A percentile compares a stretch with the other conserved stretches of the same genome.
Evolutionary conservation across 2,888 invertebrate genomes (phyloP).

Genomic region (Heliconius erato): DNA sequence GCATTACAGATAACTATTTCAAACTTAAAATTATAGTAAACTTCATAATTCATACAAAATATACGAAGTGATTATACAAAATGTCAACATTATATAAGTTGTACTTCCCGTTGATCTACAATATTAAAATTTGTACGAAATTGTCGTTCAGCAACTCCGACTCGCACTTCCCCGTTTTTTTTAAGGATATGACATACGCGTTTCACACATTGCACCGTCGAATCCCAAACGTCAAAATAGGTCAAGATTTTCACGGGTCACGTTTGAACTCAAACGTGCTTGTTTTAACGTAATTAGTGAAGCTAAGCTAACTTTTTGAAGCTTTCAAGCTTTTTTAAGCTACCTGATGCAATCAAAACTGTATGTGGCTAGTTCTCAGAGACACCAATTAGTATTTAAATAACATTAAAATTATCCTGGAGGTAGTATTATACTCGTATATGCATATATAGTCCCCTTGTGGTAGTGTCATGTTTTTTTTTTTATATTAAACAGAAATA

Average conservation of each 20-base stretch:
- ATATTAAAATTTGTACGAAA: too few relatives aligned
- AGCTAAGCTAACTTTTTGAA: slow-evolving; percentile 64
- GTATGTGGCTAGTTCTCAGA: neutral
- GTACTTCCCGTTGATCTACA: too few relatives aligned
- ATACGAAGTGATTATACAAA: too few relatives aligned
- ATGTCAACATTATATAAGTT: too few relatives aligned
- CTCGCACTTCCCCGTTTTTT: too few relatives aligned
- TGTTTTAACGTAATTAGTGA: slow-evolving; percentile 81
- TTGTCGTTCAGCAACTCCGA: too few relatives aligned
- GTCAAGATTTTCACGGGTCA: slow-evolving; percentile 48
- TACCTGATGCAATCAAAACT: neutral
- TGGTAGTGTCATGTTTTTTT: neutral
- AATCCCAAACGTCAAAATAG: slow-evolving; percentile 31
- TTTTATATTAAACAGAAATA: too few relatives aligned
- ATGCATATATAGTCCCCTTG: neutral
- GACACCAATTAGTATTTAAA: neutral
- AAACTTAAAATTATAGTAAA: too few relatives aligned
- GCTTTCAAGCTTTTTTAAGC: slow-evolving; percentile 50
- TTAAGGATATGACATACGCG: too few relatives aligned
- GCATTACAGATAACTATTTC: too few relatives aligned
- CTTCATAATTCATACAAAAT: too few relatives aligned
- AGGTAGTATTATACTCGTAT: neutral
- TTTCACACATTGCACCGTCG: neutral
- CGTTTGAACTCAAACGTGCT: slow-evolving; percentile 58
- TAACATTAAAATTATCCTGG: slow-evolving; percentile 1